Conservation (phyloP, 2,113 vertebrate genomes). For the Tetraodon nigroviridis region DNA sequence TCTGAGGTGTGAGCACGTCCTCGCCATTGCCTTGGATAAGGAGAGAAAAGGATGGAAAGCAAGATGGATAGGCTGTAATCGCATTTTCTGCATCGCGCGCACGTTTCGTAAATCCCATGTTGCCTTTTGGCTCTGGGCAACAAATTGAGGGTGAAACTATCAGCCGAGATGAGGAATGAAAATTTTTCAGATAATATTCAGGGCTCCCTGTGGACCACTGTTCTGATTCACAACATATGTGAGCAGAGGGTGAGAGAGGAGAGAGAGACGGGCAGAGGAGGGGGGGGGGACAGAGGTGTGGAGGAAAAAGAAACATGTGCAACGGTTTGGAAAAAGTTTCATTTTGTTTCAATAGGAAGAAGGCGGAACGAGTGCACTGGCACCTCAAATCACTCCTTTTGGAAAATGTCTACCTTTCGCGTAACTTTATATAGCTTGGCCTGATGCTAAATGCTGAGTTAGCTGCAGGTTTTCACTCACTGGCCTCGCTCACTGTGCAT, state of each 20-base stretch:
- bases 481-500: no score
- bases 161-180: constrained; percentile 55
- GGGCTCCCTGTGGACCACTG: constrained; percentile 49
- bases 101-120: constrained; percentile 66
- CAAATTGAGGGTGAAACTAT: constrained; percentile 68
- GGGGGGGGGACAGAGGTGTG: not conserved
- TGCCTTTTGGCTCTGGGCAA: constrained; percentile 64
- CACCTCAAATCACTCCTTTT: no score
- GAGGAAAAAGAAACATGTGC: not conserved
- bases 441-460: no score
- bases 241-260: constrained; percentile 23
- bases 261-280: constrained; percentile 13
- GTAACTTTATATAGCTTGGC: no score
- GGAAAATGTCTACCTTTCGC: no score
- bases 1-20: constrained; percentile 46
- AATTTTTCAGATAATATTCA: constrained; percentile 64
- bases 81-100: constrained; percentile 53
- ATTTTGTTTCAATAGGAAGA: no score
- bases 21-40: constrained; percentile 39
- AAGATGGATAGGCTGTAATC: constrained; percentile 60
- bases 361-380: no score
- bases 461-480: no score
- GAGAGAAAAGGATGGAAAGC: constrained; percentile 36
- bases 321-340: no score
- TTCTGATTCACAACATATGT: constrained; percentile 48